Conservation (phyloP, 2,888 invertebrate genomes). For the Nomada fabriciana region DNA sequence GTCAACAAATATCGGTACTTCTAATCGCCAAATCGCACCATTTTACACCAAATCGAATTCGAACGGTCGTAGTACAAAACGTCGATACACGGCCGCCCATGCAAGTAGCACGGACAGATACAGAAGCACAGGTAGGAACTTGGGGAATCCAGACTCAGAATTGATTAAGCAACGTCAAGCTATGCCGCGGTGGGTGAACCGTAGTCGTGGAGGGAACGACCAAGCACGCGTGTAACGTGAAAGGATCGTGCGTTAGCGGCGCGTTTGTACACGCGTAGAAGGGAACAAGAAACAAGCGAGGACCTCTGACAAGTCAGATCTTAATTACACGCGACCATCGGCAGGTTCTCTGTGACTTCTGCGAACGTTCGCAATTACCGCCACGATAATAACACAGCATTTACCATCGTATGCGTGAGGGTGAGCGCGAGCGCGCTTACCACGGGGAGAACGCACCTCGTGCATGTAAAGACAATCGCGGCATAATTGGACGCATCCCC, state of each 20-base stretch:
- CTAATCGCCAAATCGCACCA: too few relatives aligned
- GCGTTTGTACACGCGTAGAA: constrained; percentile 50
- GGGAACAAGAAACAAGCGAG: constrained; percentile 55
- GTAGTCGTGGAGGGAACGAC: constrained; percentile 45
- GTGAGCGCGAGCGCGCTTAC: neutral
- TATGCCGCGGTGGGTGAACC: constrained; percentile 56
- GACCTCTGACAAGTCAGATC: constrained; percentile 75
- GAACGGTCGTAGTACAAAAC: neutral
- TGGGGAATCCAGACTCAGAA: constrained; percentile 38
- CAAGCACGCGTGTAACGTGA: constrained; percentile 69
- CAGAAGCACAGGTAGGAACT: constrained; percentile 40
- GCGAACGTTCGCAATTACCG: constrained; percentile 57
- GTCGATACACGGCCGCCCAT: constrained; percentile 8
- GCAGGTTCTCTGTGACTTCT: constrained; percentile 62
- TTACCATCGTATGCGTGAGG: constrained; percentile 13
- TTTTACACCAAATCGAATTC: neutral
- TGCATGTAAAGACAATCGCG: constrained; percentile 41
- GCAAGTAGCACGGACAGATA: constrained; percentile 1
- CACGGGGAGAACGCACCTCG: constrained; percentile 10
- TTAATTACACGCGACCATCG: constrained; percentile 76
- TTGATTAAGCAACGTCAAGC: constrained; percentile 64
- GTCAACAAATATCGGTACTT: too few relatives aligned
- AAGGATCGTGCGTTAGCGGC: constrained; percentile 62
- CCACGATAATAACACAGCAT: constrained; percentile 64
- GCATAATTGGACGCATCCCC: constrained; percentile 34